Evolutionary conservation across 2,888 invertebrate species (phyloP).

Genomic region (Athalia rosae): DNA sequence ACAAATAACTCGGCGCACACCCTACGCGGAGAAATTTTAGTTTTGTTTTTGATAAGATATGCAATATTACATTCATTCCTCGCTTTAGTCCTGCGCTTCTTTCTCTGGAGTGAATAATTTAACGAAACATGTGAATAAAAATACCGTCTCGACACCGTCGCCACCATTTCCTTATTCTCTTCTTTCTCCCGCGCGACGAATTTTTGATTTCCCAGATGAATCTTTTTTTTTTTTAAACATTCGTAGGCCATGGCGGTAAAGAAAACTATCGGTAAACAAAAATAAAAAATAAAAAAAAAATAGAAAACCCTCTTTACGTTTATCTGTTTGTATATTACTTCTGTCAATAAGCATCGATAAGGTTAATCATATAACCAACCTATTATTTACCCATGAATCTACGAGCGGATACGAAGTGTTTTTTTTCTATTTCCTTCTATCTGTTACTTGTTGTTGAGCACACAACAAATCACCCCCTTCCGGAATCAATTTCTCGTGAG

Average conservation of each 20-base stretch:
- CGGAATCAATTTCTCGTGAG: no score
- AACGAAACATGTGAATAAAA: no score
- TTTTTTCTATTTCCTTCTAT: constrained; percentile 3
- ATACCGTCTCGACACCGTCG: background rate
- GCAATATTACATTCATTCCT: background rate
- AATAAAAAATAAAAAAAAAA: constrained; percentile 17
- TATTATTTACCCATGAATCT: constrained; percentile 42
- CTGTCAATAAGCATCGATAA: constrained; percentile 45
- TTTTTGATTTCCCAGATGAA: background rate
- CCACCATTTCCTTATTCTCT: background rate
- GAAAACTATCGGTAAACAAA: constrained; percentile 34
- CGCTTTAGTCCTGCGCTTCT: background rate
- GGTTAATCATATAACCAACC: constrained; percentile 32
- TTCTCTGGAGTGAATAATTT: background rate
- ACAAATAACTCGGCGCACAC: constrained; percentile 37
- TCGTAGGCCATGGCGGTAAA: constrained; percentile 5
- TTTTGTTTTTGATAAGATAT: constrained; percentile 40
- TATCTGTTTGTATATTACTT: constrained; percentile 45
- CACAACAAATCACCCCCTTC: no score
- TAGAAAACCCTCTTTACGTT: constrained; percentile 43
- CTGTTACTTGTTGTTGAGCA: background rate
- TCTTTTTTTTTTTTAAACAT: no score
- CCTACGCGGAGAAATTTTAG: background rate
- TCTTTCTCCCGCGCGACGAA: background rate
- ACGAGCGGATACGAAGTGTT: background rate